Evolutionary conservation across 2,888 invertebrate species (phyloP).

Genomic region (Ormyrus labotus): DNA sequence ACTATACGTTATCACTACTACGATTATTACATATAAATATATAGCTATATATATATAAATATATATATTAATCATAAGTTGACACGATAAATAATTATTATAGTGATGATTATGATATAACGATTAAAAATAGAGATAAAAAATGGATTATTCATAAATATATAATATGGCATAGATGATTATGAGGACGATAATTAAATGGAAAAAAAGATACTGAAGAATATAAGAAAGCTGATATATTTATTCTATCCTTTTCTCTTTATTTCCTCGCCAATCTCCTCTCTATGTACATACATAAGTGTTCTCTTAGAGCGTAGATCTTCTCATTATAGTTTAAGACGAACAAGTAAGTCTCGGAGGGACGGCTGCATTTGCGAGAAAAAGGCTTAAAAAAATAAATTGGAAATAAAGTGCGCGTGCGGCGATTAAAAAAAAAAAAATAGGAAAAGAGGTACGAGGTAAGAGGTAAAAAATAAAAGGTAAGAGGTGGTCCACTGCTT

Average conservation of each 20-base stretch:
- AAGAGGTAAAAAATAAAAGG: constrained; percentile 11
- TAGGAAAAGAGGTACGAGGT: too few relatives aligned
- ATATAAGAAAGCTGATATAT: constrained; percentile 41
- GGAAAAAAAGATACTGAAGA: constrained; percentile 54
- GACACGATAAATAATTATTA: constrained; percentile 68
- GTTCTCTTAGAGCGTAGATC: too few relatives aligned
- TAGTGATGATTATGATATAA: constrained; percentile 64
- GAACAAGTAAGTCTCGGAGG: too few relatives aligned
- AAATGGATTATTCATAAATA: constrained; percentile 53
- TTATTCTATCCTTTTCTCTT: constrained; percentile 47
- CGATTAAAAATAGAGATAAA: constrained; percentile 52
- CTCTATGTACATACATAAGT: too few relatives aligned
- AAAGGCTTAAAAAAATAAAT: too few relatives aligned
- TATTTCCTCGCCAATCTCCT: constrained; percentile 34
- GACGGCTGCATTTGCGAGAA: too few relatives aligned
- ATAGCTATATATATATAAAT: constrained; percentile 63
- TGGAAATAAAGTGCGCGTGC: too few relatives aligned
- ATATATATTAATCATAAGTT: constrained; percentile 72
- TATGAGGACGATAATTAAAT: constrained; percentile 56
- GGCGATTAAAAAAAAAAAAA: background rate
- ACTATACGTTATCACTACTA: constrained; percentile 52
- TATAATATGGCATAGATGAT: constrained; percentile 54
- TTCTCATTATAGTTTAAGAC: too few relatives aligned
- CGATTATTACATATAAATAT: constrained; percentile 54
- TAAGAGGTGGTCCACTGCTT: constrained; percentile 55